Evolutionary conservation across 2,888 invertebrate species (phyloP).

Genomic region (Frankliniella intonsa): DNA sequence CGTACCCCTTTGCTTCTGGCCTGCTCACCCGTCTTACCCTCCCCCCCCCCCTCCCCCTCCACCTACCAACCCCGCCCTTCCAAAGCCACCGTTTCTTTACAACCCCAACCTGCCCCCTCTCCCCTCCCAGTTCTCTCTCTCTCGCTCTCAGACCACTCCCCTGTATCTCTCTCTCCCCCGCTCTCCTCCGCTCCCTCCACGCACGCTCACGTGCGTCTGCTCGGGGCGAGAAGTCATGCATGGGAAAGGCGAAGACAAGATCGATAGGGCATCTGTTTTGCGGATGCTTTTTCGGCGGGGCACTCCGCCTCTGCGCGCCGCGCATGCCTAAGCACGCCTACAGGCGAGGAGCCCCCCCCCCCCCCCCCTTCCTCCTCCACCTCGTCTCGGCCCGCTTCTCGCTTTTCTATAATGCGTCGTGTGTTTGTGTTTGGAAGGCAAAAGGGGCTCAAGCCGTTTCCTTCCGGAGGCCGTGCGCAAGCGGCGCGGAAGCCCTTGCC

Average conservation of each 20-base stretch:
- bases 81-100: too few relatives aligned
- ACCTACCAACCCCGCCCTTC: too few relatives aligned
- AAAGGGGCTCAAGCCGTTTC: too few relatives aligned
- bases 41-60: not conserved
- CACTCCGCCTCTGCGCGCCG: too few relatives aligned
- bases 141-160: not conserved
- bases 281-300: too few relatives aligned
- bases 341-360: too few relatives aligned
- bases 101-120: not conserved
- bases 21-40: not conserved
- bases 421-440: too few relatives aligned
- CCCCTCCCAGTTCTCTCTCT: not conserved
- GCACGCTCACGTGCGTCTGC: not conserved
- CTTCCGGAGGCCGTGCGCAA: not conserved
- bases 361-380: too few relatives aligned
- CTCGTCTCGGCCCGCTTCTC: too few relatives aligned
- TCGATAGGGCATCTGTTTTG: not conserved
- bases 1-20: not conserved
- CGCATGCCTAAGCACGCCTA: too few relatives aligned
- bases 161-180: not conserved
- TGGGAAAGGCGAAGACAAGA: slow-evolving; percentile 6
- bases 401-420: too few relatives aligned
- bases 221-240: not conserved
- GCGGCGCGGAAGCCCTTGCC: not conserved
- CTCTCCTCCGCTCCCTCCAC: not conserved